phyloP scores from a whole-genome alignment of 2,888 invertebrate genomes.

The Lepidonotus clava region DNA sequence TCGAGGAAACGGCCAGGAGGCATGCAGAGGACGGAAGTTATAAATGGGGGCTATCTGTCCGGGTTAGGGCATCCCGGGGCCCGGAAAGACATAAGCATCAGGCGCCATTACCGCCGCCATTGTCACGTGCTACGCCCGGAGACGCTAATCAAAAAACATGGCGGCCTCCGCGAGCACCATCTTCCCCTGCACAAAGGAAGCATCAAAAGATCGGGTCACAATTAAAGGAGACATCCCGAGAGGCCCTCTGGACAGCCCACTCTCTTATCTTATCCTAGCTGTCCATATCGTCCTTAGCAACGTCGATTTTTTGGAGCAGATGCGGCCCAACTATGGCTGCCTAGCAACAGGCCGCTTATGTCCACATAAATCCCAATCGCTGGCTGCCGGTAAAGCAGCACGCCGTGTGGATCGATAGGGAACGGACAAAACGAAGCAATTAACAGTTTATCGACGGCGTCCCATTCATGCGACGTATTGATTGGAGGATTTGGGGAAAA shows the following conservation, averaged over 20 bases:
- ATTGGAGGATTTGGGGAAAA: too few relatives aligned
- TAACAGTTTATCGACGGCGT: constrained; percentile 13
- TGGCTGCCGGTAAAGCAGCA: not conserved
- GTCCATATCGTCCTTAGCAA: not conserved
- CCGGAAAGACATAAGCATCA: constrained; percentile 4
- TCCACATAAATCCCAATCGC: constrained; percentile 26
- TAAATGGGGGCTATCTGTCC: not conserved
- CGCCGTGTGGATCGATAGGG: not conserved
- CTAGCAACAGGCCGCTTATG: constrained; percentile 9
- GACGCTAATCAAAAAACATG: not conserved
- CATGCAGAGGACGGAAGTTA: not conserved
- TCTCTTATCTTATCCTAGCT: not conserved
- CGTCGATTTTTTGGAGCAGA: not conserved
- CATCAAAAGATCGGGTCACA: not conserved
- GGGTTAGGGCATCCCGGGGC: not conserved
- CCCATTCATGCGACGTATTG: too few relatives aligned
- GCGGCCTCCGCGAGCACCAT: not conserved
- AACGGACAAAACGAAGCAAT: constrained; percentile 23
- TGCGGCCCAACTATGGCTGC: not conserved
- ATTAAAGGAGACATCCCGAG: not conserved
- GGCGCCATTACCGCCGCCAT: not conserved
- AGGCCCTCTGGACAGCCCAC: not conserved
- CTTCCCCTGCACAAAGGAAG: not conserved
- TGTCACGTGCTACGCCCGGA: not conserved
- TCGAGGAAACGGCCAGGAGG: not conserved